These are phyloP conservation scores for Triplophysa bombifrons DNA, from an alignment of 2,797 vertebrate species.

Conservation along the genomic window DNA sequence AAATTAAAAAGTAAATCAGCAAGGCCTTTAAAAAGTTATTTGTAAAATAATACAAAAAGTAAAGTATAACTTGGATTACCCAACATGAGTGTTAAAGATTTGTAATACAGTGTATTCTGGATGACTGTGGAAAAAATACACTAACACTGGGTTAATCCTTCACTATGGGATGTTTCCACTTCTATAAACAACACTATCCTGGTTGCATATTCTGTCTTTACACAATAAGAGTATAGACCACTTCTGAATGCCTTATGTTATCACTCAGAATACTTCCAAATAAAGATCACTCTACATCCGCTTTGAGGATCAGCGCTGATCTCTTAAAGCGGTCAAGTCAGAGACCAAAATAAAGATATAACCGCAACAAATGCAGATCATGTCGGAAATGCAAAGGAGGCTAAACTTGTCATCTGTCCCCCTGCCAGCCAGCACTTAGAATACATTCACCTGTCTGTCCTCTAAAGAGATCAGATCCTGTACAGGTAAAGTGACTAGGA, in stretches of 20 bases:
- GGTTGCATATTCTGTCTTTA: not conserved
- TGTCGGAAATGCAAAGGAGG: slow-evolving; percentile 19
- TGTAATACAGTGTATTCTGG: slow-evolving; percentile 45
- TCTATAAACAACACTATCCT: not conserved
- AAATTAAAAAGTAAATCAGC: not conserved
- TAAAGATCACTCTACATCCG: slow-evolving; percentile 10
- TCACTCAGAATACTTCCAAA: not conserved
- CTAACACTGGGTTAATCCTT: slow-evolving; percentile 1
- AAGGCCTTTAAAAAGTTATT: not conserved
- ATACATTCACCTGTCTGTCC: slow-evolving; percentile 22
- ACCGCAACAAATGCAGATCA: slow-evolving; percentile 18
- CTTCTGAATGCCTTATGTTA: not conserved
- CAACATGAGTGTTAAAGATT: slow-evolving; percentile 21
- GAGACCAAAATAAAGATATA: slow-evolving; percentile 23
- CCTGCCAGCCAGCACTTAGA: not conserved
- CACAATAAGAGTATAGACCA: no score
- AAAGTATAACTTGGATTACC: slow-evolving; percentile 16
- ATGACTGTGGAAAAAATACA: slow-evolving; percentile 56
- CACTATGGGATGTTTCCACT: not conserved
- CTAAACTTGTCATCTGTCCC: not conserved
- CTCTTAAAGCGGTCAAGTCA: slow-evolving; percentile 30
- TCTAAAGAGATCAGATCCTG: slow-evolving; percentile 18
- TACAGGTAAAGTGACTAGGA: slow-evolving; percentile 20
- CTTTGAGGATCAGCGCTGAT: slow-evolving; percentile 46
- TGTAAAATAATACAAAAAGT: not conserved